Percentiles rank a stretch among this genome's conserved stretches.
Evolutionary conservation across 2,888 invertebrate genomes (phyloP).

Genomic region (Brassicogethes aeneus): DNA sequence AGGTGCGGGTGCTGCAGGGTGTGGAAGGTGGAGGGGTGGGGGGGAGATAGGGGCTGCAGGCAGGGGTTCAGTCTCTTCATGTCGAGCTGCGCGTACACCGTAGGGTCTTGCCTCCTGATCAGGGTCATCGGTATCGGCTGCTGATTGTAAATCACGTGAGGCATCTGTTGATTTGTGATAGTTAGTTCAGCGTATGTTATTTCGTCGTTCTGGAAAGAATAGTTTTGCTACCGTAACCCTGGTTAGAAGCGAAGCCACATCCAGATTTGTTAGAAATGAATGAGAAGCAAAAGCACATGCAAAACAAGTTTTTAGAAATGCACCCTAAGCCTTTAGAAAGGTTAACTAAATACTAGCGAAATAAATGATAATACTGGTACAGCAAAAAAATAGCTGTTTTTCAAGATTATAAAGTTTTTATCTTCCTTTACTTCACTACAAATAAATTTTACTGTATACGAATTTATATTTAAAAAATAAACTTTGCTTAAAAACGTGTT

Average conservation of each 20-base stretch:
- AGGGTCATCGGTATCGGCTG: slow-evolving; percentile 40
- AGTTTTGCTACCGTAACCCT: slow-evolving; percentile 10
- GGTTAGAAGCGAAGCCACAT: background rate
- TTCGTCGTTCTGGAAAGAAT: slow-evolving; percentile 41
- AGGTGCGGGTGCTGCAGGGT: slow-evolving; percentile 37
- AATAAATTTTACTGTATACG: too few relatives aligned
- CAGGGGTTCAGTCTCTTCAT: slow-evolving; percentile 35
- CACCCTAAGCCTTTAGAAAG: too few relatives aligned
- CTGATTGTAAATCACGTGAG: slow-evolving; percentile 38
- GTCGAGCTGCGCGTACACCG: slow-evolving; percentile 49
- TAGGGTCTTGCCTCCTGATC: slow-evolving; percentile 42
- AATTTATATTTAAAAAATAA: too few relatives aligned
- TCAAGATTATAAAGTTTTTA: too few relatives aligned
- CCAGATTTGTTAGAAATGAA: background rate
- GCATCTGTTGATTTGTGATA: slow-evolving; percentile 38
- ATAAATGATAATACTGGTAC: too few relatives aligned
- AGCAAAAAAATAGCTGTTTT: too few relatives aligned
- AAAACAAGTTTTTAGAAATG: background rate
- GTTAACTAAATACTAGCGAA: too few relatives aligned
- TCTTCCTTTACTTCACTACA: too few relatives aligned
- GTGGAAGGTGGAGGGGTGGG: slow-evolving; percentile 38
- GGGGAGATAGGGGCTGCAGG: slow-evolving; percentile 34
- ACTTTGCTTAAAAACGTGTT: too few relatives aligned
- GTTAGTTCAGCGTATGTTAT: slow-evolving; percentile 50
- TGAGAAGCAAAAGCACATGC: background rate